These are phyloP conservation scores for Magallana angulata DNA, from an alignment of 1,140 invertebrate species.

Conservation along the genomic window DNA sequence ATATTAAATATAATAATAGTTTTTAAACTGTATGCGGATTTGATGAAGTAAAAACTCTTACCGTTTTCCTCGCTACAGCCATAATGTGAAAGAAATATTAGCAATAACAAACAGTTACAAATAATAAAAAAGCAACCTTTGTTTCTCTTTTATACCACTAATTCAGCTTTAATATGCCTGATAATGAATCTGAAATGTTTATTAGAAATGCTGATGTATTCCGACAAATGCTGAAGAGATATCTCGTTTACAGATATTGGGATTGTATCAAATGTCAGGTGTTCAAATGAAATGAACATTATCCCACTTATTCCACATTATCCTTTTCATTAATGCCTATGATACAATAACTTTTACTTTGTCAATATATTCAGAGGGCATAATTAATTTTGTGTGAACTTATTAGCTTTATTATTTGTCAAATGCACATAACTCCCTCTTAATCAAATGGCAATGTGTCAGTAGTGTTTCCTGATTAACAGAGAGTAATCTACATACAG, in stretches of 20 bases:
- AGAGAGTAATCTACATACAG: background rate
- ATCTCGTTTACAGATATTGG: background rate
- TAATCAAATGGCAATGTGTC: background rate
- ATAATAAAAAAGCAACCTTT: background rate
- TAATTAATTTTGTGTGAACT: constrained; percentile 5
- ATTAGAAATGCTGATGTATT: background rate
- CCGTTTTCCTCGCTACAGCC: background rate
- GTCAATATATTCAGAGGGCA: background rate
- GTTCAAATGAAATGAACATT: constrained; percentile 5
- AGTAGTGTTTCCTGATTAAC: background rate
- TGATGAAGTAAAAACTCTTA: background rate
- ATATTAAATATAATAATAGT: too few relatives aligned
- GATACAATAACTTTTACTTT: background rate
- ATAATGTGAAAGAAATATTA: background rate
- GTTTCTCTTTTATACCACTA: background rate
- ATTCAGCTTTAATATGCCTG: background rate
- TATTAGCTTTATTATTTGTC: constrained; percentile 5
- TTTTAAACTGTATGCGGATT: too few relatives aligned
- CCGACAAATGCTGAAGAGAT: background rate
- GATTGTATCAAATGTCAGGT: background rate
- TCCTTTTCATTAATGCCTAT: background rate
- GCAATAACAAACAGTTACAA: background rate
- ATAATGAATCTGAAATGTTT: background rate
- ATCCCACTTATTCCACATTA: background rate
- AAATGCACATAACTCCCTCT: background rate